Base-by-base conservation (phyloP, 1,140 invertebrate genomes). In the Plodia interpunctella region DNA sequence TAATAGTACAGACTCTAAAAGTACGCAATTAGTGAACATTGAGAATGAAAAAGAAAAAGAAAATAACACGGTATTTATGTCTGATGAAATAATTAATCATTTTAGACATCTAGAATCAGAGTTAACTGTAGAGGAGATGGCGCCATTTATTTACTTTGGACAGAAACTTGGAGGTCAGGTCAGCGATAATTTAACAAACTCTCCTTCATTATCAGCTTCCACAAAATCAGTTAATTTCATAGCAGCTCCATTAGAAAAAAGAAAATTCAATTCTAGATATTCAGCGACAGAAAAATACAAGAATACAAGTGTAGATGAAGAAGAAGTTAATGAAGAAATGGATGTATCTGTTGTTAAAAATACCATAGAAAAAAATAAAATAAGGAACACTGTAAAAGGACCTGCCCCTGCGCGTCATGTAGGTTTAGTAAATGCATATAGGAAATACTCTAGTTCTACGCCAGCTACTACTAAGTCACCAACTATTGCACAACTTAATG, bases 131-230 rank as follows among this genome's bases (percentile, higher is more conserved):
- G 93, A 94, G 72, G 93, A 94, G 65, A 91, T 94, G 86, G 91
- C 92, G 50, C 93, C 93, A 35, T 94, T 94, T 78, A 83, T 94
- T n/a, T 93, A 91, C 65, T 94, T 94, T 76, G 93, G 93, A 0
- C 92, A 94, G 72, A 94, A 94, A 72, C 60, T 94, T n/a, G 88
- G 83, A 0, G 80, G 85, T 9, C 76, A 60, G 49, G 59, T 66
- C n/a, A 84, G 60, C 62, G 87, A 90, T 61, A 86, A 88, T 66
- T 77, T 89, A 6, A 89, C 83, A 9, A 78, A 88, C 65, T 89
- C 82, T 4, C 85, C 85, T 18, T 78, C 85, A 11, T 53, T 89
- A 35, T 87, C 86, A 30, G 90, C 91, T 13, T 91, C 91, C 0
- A 90, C 91, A 11, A 91, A 91, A 62, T 90, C 91, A 0, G 87